Base-by-base conservation (phyloP, 1,140 invertebrate genomes). In the Pygmarrhopalites habei region DNA sequence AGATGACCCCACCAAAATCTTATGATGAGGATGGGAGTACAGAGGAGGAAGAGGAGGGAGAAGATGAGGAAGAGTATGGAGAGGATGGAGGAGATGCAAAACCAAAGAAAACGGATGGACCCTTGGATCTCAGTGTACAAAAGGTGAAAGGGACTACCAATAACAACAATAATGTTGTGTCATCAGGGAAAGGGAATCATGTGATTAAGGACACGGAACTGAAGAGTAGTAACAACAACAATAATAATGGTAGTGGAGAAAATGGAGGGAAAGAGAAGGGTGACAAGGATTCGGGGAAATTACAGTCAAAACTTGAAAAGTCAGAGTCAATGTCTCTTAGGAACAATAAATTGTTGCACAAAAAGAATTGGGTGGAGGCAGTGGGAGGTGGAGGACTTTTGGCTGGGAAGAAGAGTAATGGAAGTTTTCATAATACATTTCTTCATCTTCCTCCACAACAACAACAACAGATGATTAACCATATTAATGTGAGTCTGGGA, bases 81-180 rank as follows among this genome's bases (percentile, higher is more conserved):
- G 55, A 66, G 7, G 56, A 58, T 12, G 60, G 23, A 5, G 63
- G 44, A 10, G 58, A 66, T 19, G 35, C 65, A 23, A 65, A 64
- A 56, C 53, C 30, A 56, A 64, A 64, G 43, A 35, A 56, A n/a
- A 29, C 52, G 14, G 65, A 68, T 57, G 62, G 51, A 30, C 73
- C 68, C 32, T 64, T 66, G 14, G 70, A 66, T 58, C 67, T 66
- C 39, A 67, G 66, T 64, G 71, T 68, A 41, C 68, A 67, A 62
- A 66, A 66, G 26, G 35, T 12, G 12, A 26, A 4, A 14, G 23
- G 29, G 3, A 35, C 14, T 41, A 28, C 2, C 44, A 35, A 29
- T 4, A n/a, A 17, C 2, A 58, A 43, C 35, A 46, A 46, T 26
- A 26, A 17, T 17, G 17, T 35, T 32, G n/a, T n/a, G n/a, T n/a